phyloP scores from a whole-genome alignment of 2,888 invertebrate genomes.

The Euplagia quadripunctaria region DNA sequence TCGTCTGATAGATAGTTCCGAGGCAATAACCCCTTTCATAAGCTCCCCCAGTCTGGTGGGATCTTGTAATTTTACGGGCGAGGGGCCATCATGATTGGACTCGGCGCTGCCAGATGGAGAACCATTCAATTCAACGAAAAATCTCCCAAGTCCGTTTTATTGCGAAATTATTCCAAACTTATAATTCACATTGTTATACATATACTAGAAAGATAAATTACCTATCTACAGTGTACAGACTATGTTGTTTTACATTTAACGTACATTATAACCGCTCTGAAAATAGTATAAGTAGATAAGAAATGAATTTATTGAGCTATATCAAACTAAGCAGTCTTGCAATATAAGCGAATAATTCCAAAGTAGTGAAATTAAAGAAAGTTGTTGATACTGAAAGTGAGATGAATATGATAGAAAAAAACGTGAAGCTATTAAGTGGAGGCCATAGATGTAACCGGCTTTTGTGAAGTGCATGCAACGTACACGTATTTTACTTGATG shows the following conservation, averaged over 20 bases:
- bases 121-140: constrained; percentile 42
- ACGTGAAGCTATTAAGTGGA: constrained; percentile 52
- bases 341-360: constrained; percentile 20
- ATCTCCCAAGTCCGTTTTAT: constrained; percentile 40
- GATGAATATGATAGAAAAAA: constrained; percentile 54
- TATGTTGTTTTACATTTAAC: background rate
- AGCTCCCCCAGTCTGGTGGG: constrained; percentile 79
- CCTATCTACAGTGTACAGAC: background rate
- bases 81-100: constrained; percentile 77
- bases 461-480: constrained; percentile 38
- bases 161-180: constrained; percentile 47
- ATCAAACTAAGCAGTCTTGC: constrained; percentile 9
- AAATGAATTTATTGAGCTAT: constrained; percentile 16
- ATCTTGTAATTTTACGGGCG: constrained; percentile 83
- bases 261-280: background rate
- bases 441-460: constrained; percentile 48
- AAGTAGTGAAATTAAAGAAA: constrained; percentile 55
- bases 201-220: background rate
- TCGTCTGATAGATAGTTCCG: constrained; percentile 75
- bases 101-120: constrained; percentile 61
- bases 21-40: constrained; percentile 85
- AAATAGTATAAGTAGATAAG: background rate
- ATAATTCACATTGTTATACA: background rate
- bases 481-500: constrained; percentile 52
- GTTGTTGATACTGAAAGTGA: constrained; percentile 60